These are phyloP conservation scores for Melanostigma gelatinosum DNA, from an alignment of 2,113 vertebrate species.

Conservation along the genomic window DNA sequence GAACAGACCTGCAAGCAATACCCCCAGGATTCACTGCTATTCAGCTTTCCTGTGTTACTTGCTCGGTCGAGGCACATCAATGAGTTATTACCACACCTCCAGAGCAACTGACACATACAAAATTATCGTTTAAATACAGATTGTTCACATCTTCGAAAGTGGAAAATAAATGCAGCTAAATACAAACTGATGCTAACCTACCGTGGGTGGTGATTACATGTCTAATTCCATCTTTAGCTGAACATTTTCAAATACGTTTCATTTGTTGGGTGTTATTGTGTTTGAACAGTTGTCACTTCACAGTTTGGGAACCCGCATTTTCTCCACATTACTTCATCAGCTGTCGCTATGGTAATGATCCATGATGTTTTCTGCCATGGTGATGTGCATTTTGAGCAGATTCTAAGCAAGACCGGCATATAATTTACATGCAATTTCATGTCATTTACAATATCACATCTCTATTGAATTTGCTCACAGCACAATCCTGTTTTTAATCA, in stretches of 20 bases:
- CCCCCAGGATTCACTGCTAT: slow-evolving; percentile 29
- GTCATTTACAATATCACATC: not conserved
- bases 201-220: not conserved
- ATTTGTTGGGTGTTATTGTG: slow-evolving; percentile 12
- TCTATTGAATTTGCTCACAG: slow-evolving; percentile 1
- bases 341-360: slow-evolving; percentile 68
- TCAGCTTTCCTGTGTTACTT: slow-evolving; percentile 20
- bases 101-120: slow-evolving; percentile 18
- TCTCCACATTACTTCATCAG: slow-evolving; percentile 31
- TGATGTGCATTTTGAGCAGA: slow-evolving; percentile 38
- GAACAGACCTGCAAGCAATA: slow-evolving; percentile 54
- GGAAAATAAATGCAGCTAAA: not conserved
- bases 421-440: slow-evolving; percentile 6
- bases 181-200: not conserved
- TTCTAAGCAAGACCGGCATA: slow-evolving; percentile 13
- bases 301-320: slow-evolving; percentile 35
- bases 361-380: not conserved
- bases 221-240: slow-evolving; percentile 6
- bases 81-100: slow-evolving; percentile 34
- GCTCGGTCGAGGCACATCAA: slow-evolving; percentile 34
- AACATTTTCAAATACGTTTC: slow-evolving; percentile 15
- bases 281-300: slow-evolving; percentile 32
- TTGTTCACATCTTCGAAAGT: slow-evolving; percentile 2
- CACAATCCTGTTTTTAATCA: not conserved
- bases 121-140: not conserved